Evolutionary conservation across 1,140 invertebrate species (phyloP), one percentile per base, ranked within the genome.

Genomic region (Megalopta genalis): DNA sequence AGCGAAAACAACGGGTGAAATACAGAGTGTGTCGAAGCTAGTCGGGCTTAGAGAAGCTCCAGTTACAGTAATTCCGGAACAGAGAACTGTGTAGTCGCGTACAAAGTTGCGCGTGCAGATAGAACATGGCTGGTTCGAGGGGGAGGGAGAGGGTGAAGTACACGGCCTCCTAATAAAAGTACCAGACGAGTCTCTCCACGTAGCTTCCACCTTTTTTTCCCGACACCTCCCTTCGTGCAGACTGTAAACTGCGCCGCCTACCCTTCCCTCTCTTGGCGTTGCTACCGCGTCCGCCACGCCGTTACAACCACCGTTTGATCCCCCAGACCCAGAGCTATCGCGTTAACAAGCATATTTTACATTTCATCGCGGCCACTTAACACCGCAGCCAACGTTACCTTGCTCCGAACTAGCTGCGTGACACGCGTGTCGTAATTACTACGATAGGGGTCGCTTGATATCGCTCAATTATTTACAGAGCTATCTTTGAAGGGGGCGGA

Each of bases 271-370:
- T 54, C 21, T 46, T 14, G 42, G 2, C 42, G 42, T 14, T 46
- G 42, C 32, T 32, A 4, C 42, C 42, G 42, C 42, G 42, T 27
- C 32, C 23, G 21, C 37, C 42, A 49, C 69, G 42, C 59, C 39
- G 63, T 68, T 21, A 27, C 63, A 49, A 59, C 74, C 37, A 46
- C 14, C 23, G 10, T 46, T 46, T 14, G 42, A 46, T 12, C 42
- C 42, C 42, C 52, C n/a, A n/a, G 27, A 16, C 18, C 42, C 7
- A 60, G 52, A 60, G 59, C 70, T 80, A 79, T 72, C 77, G 83
- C 79, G 85, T 88, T 91, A 89, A 91, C 87, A 91, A 90, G 87
- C 90, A 91, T 91, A 92, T 91, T 92, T 91, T 90, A 92, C 90
- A 89, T 92, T 92, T 92, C 88, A 92, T 91, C 88, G 88, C 88